phyloP scores from a whole-genome alignment of 2,797 vertebrate species.

The Siniperca scherzeri region DNA sequence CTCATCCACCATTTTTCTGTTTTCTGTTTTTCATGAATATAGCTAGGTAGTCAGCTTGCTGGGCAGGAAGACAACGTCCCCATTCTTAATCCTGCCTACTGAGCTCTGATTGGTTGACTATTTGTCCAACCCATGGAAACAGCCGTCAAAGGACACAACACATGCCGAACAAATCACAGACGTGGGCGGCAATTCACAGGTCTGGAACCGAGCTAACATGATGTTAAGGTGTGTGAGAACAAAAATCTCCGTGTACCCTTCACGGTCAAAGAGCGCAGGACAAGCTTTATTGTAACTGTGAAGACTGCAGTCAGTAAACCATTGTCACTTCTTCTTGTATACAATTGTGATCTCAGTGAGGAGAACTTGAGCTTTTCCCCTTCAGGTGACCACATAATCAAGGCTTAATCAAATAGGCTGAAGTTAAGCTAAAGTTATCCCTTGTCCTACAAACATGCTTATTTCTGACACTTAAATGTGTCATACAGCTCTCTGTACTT shows the following conservation, averaged over 20 bases:
- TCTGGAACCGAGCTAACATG: background rate
- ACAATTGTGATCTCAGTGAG: background rate
- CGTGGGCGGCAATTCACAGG: background rate
- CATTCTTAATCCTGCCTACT: background rate
- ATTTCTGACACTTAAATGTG: constrained; percentile 14
- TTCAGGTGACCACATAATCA: constrained; percentile 10
- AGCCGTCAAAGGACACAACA: background rate
- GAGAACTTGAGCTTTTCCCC: background rate
- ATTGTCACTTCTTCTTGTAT: background rate
- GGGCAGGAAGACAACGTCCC: background rate
- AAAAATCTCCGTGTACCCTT: no score
- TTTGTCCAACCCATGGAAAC: no score
- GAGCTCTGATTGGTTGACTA: background rate
- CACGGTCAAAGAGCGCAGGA: background rate
- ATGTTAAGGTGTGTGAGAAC: background rate
- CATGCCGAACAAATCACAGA: background rate
- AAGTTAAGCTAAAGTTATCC: background rate
- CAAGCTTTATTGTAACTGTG: background rate
- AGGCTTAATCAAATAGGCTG: constrained; percentile 13
- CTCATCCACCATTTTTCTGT: background rate
- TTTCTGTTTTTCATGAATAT: background rate
- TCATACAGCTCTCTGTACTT: background rate
- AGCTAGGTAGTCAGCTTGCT: background rate
- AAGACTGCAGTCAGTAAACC: background rate
- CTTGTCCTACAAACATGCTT: background rate